phyloP scores from a whole-genome alignment of 2,888 invertebrate species.

The Polyommatus icarus region DNA sequence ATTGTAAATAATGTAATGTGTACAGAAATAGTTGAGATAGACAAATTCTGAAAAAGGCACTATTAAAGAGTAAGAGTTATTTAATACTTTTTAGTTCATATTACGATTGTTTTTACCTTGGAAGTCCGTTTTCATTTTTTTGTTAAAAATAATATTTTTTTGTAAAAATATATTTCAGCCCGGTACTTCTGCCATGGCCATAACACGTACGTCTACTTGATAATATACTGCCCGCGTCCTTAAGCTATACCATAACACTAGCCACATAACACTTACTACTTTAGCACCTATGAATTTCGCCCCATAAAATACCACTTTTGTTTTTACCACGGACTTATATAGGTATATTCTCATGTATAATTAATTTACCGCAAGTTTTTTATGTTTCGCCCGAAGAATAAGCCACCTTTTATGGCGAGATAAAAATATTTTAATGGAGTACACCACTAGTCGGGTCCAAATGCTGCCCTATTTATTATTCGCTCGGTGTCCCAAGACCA shows the following conservation, averaged over 20 bases:
- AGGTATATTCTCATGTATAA: conserved; percentile 12
- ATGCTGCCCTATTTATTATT: background rate
- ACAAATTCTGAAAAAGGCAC: no score
- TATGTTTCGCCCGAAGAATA: background rate
- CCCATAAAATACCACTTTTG: background rate
- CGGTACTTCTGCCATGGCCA: background rate
- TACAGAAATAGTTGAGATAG: no score
- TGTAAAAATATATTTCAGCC: no score
- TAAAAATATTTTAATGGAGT: background rate
- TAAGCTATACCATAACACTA: background rate
- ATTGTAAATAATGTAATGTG: no score
- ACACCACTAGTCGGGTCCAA: background rate
- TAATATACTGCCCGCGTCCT: background rate
- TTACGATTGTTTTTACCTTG: no score
- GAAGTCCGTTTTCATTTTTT: no score
- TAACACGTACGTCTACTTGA: background rate
- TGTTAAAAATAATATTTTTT: no score
- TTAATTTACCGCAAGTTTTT: background rate
- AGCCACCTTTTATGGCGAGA: background rate
- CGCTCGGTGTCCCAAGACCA: background rate
- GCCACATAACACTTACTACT: background rate
- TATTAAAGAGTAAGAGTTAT: no score
- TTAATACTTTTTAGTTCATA: no score
- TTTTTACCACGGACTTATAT: background rate
- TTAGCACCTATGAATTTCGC: background rate